Percentiles rank a stretch among this genome's conserved stretches.
phyloP scores from a whole-genome alignment of 2,113 vertebrate genomes.

The Oreochromis tanganicae region DNA sequence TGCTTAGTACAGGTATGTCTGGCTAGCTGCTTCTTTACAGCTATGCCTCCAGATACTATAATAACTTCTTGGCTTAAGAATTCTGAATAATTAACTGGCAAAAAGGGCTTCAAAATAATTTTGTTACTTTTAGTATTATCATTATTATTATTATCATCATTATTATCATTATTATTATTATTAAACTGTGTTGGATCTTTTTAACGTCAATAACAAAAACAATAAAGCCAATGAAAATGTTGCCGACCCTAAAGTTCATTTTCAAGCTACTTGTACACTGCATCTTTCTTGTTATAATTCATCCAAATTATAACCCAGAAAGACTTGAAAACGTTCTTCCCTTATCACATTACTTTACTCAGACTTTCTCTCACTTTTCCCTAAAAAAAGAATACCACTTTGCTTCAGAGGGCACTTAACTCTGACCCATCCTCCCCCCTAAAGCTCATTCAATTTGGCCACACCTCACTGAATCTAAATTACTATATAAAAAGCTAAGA shows the following conservation, averaged over 20 bases:
- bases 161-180: background rate
- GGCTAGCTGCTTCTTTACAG: background rate
- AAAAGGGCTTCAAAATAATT: background rate
- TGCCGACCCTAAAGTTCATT: background rate
- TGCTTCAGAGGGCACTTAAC: background rate
- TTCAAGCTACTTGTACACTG: background rate
- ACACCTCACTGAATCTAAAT: conserved; percentile 50
- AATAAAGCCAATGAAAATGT: background rate
- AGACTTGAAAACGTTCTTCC: background rate
- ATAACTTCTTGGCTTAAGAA: background rate
- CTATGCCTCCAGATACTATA: background rate
- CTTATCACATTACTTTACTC: background rate
- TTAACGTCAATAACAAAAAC: background rate
- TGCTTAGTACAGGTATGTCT: background rate
- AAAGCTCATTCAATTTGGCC: conserved; percentile 25
- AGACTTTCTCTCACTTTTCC: background rate
- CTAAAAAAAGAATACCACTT: background rate
- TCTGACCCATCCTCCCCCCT: background rate
- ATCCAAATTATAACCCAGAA: background rate
- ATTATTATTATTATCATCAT: too few relatives aligned
- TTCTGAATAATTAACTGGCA: background rate
- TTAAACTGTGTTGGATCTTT: background rate
- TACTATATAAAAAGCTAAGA: conserved; percentile 43
- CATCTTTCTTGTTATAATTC: background rate
- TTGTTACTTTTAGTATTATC: background rate